Evolutionary conservation across 1,140 invertebrate genomes (phyloP), one percentile per base, ranked within the genome.

Genomic region (Caerostris extrusa): DNA sequence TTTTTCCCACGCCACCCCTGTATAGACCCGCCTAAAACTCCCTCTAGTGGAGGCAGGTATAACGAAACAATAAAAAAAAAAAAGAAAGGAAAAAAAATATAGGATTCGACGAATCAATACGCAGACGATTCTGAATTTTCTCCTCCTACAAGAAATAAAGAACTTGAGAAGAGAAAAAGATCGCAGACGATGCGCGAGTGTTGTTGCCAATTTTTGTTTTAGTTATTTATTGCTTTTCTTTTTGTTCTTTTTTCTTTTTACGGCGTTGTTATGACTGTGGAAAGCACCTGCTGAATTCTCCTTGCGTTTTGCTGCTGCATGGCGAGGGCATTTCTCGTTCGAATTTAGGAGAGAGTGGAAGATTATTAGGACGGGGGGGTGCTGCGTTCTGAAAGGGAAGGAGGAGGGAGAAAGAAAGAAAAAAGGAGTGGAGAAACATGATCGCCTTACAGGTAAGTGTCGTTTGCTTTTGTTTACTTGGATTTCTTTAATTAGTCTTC

Each of bases 1-100:
- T 91, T 85, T 92, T 92, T 92, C 90, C 90, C 90, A 92, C 90
- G 90, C 90, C 90, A 67, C 81, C 90, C 90, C 77, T 64, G 81
- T 19, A 34, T 57, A 87, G 91, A 50, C 82, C 91, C 91, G 91
- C 91, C 91, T 93, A 67, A 56, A 19, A 93, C 91, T 87, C 91
- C 91, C 91, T 93, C 91, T 93, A 93, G 82, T 53, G 69, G 67
- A 50, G 64, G 58, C 7, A 34, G 6, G 34, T 61, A 60, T 56
- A 50, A 83, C 50, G 34, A 53, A 34, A 50, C 19, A 53, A 55
- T 56, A 83, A 17, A 83, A 87, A 87, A 50, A 17, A 87, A 87
- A 87, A 60, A 34, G n/a, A 64, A 61, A n/a, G 50, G 34, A 60
- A 58, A 77, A 71, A 55, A 34, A 34, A 34, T 34, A 34, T 34